Base-by-base conservation (phyloP, 2,113 vertebrate genomes). In the Taurulus bubalis region DNA sequence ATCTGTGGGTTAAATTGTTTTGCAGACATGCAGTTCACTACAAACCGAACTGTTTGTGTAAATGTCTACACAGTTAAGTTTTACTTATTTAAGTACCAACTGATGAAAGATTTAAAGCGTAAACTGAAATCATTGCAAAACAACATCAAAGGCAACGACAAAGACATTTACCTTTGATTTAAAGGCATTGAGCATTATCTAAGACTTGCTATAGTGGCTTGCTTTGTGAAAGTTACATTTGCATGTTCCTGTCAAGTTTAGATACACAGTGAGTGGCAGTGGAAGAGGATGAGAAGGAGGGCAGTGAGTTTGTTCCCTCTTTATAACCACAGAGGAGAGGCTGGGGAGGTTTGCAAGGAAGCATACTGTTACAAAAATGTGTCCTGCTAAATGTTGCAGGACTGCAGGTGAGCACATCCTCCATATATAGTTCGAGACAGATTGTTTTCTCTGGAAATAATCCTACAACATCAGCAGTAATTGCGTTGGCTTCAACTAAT, bases 321-420 rank as follows among this genome's bases (percentile, higher is more conserved):
- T 62, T 26, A 16, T 18, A 80, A 77, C 60, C 73, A 38, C 84
- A 81, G 38, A 67, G 65, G 38, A 51, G 40, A 15, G 16, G 18
- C 71, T 76, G 77, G 42, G 45, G 83, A 82, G 53, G 67, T 77
- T 79, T 80, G 63, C 36, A 88, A 28, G 56, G 67, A 86, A 74
- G 77, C 73, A 34, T 34, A 20, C 70, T 73, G 65, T 83, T 85
- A 71, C 77, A 40, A 66, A 68, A 83, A 87, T 67, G 56, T 73
- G 49, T 36, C 47, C 71, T 69, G 64, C 45, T 89, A n/a, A 87
- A 89, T 86, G 47, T 87, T 89, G 89, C 34, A 88, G 40, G 3
- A 73, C 63, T 72, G 49, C 74, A 80, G 77, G 75, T 82, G 78
- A 88, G 59, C 78, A 78, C 70, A 45, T 82, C n/a, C 8, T 71